Base-by-base conservation (phyloP, 2,888 invertebrate genomes). In the Glaucopsyche alexis region DNA sequence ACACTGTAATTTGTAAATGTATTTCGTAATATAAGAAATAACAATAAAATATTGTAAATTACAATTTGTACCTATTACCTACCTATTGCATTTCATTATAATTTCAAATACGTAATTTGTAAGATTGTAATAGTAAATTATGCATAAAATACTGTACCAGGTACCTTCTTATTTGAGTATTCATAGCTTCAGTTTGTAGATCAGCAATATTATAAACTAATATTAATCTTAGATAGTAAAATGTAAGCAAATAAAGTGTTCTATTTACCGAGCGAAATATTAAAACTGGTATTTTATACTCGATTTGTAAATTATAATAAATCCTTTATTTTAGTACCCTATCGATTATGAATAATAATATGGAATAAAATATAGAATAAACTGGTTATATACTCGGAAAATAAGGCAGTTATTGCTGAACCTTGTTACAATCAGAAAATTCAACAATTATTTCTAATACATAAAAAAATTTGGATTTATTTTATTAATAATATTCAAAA, bases 211-310 rank as follows among this genome's bases (percentile, higher is more conserved):
- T 60, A 60, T 29, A 60, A 60, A 60, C 11, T 60, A 29, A 4
- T 42, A 42, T 2, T 42, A 60, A 60, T 8, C 1, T 66, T 42
- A 66, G 66, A 66, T 42, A 19, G 13, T 66, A 42, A 42, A 66
- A 69, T 69, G 29, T 47, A 47, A 47, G 47, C 69, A 47, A 47
- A 69, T 69, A 47, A 69, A 69, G 45, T 69, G 49, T 69, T 49
- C 47, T 69, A 49, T 69, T 69, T 69, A 69, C 47, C 49, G 69
- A 47, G 69, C 29, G 47, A 69, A 49, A 69, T 69, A 69, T 66
- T 66, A 66, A 47, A 69, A 69, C 69, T 69, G 69, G 47, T 49
- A 69, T 69, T 69, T 69, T 49, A 69, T 69, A 69, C 69, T 49
- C 9, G 69, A 49, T 69, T 69, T 47, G 69, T 69, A 69, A 49